phyloP scores from a whole-genome alignment of 1,140 invertebrate genomes.

The Tetramorium simillimum region DNA sequence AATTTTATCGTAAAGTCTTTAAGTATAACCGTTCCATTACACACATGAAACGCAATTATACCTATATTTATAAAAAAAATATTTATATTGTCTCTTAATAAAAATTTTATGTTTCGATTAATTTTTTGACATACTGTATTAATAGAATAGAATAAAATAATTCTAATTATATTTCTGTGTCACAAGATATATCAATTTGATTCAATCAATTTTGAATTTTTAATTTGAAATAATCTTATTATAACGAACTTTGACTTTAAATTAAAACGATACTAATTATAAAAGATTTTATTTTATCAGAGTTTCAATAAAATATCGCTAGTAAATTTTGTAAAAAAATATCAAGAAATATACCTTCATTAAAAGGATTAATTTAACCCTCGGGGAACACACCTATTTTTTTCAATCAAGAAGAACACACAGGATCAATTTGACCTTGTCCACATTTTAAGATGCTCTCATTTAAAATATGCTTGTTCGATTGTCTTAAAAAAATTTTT shows the following conservation, averaged over 20 bases:
- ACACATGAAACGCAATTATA: not conserved
- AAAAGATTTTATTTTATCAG: not conserved
- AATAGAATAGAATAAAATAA: not conserved
- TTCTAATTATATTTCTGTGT: not conserved
- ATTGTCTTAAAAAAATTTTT: too few relatives aligned
- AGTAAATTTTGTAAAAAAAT: not conserved
- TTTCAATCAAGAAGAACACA: too few relatives aligned
- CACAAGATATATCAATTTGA: not conserved
- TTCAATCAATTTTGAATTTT: not conserved
- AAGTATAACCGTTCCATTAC: not conserved
- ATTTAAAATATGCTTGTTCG: too few relatives aligned
- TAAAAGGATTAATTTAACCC: not conserved
- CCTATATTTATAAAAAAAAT: not conserved
- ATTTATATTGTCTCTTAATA: not conserved
- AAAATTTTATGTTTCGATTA: not conserved
- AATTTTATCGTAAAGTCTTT: conserved; percentile 2
- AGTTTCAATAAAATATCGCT: not conserved
- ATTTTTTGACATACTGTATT: not conserved
- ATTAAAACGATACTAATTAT: not conserved
- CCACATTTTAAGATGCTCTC: too few relatives aligned
- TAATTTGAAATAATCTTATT: not conserved
- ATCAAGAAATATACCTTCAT: not conserved
- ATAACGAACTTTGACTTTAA: not conserved
- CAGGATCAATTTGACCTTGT: too few relatives aligned
- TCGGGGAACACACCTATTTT: too few relatives aligned